A percentile compares a stretch with the other conserved stretches of the same genome.
Conservation (phyloP, 2,888 invertebrate genomes). For the Habrosyne pyritoides region DNA sequence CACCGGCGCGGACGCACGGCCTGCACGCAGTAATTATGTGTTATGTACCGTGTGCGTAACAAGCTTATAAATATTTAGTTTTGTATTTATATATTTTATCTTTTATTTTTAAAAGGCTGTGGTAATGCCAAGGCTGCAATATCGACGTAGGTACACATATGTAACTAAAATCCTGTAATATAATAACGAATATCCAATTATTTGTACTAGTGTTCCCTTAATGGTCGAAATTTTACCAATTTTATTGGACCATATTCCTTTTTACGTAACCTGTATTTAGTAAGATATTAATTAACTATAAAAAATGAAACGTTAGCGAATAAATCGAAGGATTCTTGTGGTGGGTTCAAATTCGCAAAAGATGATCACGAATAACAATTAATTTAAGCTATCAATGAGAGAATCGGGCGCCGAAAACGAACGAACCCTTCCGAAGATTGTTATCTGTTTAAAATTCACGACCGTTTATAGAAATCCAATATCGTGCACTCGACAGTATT, state of each 20-base stretch:
- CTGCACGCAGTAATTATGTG: conserved; percentile 65
- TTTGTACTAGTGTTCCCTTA: too few species aligned
- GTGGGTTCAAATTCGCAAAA: neutral
- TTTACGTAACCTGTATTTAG: neutral
- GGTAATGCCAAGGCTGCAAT: neutral
- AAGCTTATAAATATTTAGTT: conserved; percentile 24
- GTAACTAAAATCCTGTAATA: neutral
- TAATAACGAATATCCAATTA: too few species aligned
- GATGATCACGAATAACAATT: conserved; percentile 3
- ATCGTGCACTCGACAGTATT: neutral
- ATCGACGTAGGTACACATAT: neutral
- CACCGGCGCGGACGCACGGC: conserved; percentile 41
- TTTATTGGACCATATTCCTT: too few species aligned
- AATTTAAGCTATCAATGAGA: conserved; percentile 1
- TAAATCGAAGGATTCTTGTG: neutral
- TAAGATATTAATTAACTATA: neutral
- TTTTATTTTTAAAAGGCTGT: neutral
- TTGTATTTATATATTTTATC: neutral
- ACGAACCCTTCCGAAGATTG: neutral
- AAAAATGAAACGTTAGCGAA: neutral
- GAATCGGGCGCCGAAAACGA: conserved; percentile 1
- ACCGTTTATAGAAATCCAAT: conserved; percentile 2
- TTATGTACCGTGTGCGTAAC: conserved; percentile 51
- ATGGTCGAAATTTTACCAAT: too few species aligned
- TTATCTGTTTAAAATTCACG: conserved; percentile 2